Evolutionary conservation across 2,888 invertebrate genomes (phyloP), one percentile per base, ranked within the genome.

Genomic region (Plebejus melissa): DNA sequence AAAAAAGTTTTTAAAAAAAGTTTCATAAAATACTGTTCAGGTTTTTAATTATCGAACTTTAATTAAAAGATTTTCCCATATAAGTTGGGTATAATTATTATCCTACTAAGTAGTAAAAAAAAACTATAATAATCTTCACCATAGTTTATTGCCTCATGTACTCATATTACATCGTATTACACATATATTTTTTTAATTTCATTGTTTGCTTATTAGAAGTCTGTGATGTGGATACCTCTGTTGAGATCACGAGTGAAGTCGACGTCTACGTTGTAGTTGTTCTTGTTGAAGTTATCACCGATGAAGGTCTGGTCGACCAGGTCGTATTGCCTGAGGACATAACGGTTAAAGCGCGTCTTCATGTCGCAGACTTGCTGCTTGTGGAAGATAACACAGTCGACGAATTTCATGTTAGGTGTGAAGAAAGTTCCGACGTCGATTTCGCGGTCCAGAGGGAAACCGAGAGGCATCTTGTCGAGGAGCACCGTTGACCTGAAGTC

Each of bases 391-490:
- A 90, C 89, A 5, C 95, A 93, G 80, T 96, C 95, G 80, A 95
- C 92, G 84, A 95, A 95, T 87, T 91, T 94, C 90, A 95, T 95
- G 90, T 97, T 96, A 57, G 96, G 94, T 16, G 95, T 95, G 79
- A 93, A 93, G 93, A 95, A 96, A 78, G 89, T 90, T 74, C 87
- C 87, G 60, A 94, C 90, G 74, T 95, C 90, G 82, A 96, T 94
- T 32, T 90, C 89, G 80, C 96, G 95, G 84, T 97, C 96, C 85
- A 97, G 94, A 77, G 97, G 97, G 94, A 95, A 97, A 75, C 96
- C 96, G 81, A 95, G 91, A 72, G 96, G 94, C 84, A 94, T 94
- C 79, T 91, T 94, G 85, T 96, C 96, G 69, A 95, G 88, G 83
- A 90, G 80, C 2, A 87, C 85, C 77, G 88, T 90, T 50, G 85